Percentiles rank a stretch among this genome's conserved stretches.
Evolutionary conservation across 2,888 invertebrate genomes (phyloP).

Genomic region (Lordiphosa andalusiaca): DNA sequence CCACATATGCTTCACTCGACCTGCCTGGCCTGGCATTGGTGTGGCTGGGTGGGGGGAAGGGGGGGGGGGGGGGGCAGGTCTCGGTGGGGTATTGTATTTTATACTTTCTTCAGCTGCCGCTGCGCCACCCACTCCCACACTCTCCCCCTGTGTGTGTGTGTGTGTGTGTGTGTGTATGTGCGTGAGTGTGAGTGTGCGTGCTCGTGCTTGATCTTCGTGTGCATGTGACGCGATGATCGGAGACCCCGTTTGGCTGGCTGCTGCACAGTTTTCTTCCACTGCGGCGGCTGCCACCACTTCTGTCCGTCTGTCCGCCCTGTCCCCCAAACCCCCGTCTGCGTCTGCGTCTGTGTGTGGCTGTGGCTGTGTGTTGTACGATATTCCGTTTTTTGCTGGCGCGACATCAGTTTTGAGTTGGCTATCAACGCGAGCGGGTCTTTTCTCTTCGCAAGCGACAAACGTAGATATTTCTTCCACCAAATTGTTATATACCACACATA

Average conservation of each 20-base stretch:
- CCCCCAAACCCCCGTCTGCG: constrained; percentile 43
- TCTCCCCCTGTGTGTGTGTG: constrained; percentile 6
- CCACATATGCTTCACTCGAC: too few relatives aligned
- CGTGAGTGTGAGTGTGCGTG: constrained; percentile 8
- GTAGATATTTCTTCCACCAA: constrained; percentile 75
- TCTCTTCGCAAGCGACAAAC: constrained; percentile 81
- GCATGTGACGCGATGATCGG: constrained; percentile 38
- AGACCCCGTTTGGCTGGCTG: constrained; percentile 27
- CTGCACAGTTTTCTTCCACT: constrained; percentile 53
- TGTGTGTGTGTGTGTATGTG: constrained; percentile 17
- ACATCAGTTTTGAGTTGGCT: constrained; percentile 81
- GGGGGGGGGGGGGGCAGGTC: too few relatives aligned
- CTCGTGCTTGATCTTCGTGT: constrained; percentile 35
- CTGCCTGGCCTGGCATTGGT: too few relatives aligned
- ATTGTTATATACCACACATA: constrained; percentile 46
- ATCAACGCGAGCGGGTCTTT: constrained; percentile 81
- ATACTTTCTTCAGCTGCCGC: constrained; percentile 41
- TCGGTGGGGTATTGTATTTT: too few relatives aligned
- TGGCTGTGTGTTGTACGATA: constrained; percentile 62
- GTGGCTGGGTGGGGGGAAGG: too few relatives aligned
- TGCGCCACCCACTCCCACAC: constrained; percentile 53
- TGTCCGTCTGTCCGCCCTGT: constrained; percentile 12
- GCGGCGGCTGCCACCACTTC: constrained; percentile 17
- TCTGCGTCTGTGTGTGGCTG: constrained; percentile 56
- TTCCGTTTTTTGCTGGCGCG: constrained; percentile 73